Evolutionary conservation across 2,113 vertebrate genomes (phyloP).

Genomic region (Nycticryphes semicollaris): DNA sequence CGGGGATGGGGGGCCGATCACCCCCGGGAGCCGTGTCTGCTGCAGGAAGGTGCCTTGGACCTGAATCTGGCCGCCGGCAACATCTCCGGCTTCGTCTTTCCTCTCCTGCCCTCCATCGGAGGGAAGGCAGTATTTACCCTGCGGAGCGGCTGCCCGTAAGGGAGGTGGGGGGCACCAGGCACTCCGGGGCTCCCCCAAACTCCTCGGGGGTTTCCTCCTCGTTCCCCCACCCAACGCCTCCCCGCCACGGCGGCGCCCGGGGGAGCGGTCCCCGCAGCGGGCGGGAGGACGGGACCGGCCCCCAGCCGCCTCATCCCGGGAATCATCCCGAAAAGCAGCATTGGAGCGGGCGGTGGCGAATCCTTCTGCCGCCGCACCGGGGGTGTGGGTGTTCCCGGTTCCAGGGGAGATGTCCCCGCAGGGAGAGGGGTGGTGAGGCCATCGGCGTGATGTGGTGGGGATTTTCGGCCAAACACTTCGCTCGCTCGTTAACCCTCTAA

Average conservation of each 20-base stretch:
- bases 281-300: no score
- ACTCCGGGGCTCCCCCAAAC: background rate
- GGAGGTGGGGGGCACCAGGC: no score
- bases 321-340: conserved; percentile 59
- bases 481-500: background rate
- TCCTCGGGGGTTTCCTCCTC: no score
- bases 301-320: conserved; percentile 65
- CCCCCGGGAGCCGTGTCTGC: background rate
- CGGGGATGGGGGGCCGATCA: background rate
- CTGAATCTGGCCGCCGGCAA: background rate
- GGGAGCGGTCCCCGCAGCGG: conserved; percentile 19
- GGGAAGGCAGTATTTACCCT: conserved; percentile 29
- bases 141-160: background rate
- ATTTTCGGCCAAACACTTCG: background rate
- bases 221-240: background rate
- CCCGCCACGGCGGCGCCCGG: background rate
- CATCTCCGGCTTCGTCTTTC: conserved; percentile 57
- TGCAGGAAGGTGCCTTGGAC: background rate
- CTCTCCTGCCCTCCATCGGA: conserved; percentile 83
- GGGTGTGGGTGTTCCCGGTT: background rate
- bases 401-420: background rate
- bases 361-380: background rate
- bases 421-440: background rate
- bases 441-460: background rate
- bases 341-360: conserved; percentile 26